Base-by-base conservation (phyloP, 2,888 invertebrate genomes). In the Acholoe squamosa region DNA sequence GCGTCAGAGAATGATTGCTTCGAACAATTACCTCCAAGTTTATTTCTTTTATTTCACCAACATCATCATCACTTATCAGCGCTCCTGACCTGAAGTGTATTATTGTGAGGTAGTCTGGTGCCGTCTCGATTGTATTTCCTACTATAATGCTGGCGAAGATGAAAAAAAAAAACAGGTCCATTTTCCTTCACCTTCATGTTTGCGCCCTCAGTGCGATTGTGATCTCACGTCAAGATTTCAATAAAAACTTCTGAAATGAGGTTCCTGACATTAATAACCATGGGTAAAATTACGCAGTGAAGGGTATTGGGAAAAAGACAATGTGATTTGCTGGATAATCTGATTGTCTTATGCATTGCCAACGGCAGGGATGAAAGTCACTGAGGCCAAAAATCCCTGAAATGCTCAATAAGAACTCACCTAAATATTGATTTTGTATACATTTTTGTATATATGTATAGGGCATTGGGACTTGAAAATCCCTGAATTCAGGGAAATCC, bases 211-310 rank as follows among this genome's bases (percentile, higher is more conserved):
- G 12, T 12, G 61, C 1, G 61, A 61, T 61, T 61, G 14, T n/a
- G 19, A 61, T 61, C 61, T 61, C 19, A n/a, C 61, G 19, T 19
- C 61, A n/a, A 3, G 61, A 61, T n/a, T 3, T 61, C 61, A 7
- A 61, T 61, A 61, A 61, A 61, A 7, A 61, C 5, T 19, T 7
- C 19, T n/a, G 61, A 61, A 61, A 61, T 61, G 61, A 61, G 61
- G 61, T 61, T 61, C 19, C 61, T n/a, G 61, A 61, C 61, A 61
- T 61, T 61, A 61, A 61, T 61, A 61, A 61, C 14, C 61, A 61
- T 61, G n/a, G 22, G 19, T 19, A 61, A 19, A 61, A 61, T n/a
- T n/a, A 19, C 3, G 61, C 61, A 61, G 19, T 61, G 22, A 61
- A 19, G n/a, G 5, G 19, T 10, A 43, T 43, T 43, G 43, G 43